Base-by-base conservation (phyloP, 2,797 vertebrate species). In the Phrynocephalus guinanensis region DNA sequence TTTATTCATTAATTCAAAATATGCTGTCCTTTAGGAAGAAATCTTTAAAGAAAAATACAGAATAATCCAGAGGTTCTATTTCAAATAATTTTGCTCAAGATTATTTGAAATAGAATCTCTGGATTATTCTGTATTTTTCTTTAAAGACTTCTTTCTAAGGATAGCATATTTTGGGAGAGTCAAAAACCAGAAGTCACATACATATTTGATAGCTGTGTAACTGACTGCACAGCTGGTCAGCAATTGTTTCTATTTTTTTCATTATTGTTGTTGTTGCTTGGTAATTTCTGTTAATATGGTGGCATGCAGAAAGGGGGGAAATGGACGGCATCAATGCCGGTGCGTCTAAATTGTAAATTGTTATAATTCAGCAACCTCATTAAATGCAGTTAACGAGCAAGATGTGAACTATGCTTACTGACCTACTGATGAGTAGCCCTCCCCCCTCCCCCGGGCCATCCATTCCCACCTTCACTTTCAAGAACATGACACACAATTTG, bases 1-100 rank as follows among this genome's bases (percentile, higher is more conserved):
- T 93, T 91, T 76, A 86, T 84, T n/a, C 92, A 88, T 13, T 71
- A 80, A 70, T 86, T 80, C 75, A 93, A 44, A 60, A 13, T 71
- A 28, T 33, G 11, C 10, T 33, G 16, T 50, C 5, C 38, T 85
- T 52, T 90, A 44, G 33, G 22, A 76, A 63, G 28, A 38, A 13
- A 15, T 26, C 44, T 83, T 26, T 71, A 30, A 70, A 50, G 28
- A 71, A 68, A 82, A 82, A 70, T 52, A n/a, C n/a, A 22, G 16
- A 48, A 18, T 11, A 44, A 33, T 88, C 83, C 50, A 83, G 52
- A 76, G 44, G 92, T 86, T 91, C 63, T 91, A 71, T 91, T 90
- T 28, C 60, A 86, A 93, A 83, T 88, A 91, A 85, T 90, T 71
- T 56, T 90, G 10, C 88, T 94, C 90, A 87, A 89, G 86, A 87